Evolutionary conservation across 2,888 invertebrate genomes (phyloP).

Genomic region (Acheta domesticus): DNA sequence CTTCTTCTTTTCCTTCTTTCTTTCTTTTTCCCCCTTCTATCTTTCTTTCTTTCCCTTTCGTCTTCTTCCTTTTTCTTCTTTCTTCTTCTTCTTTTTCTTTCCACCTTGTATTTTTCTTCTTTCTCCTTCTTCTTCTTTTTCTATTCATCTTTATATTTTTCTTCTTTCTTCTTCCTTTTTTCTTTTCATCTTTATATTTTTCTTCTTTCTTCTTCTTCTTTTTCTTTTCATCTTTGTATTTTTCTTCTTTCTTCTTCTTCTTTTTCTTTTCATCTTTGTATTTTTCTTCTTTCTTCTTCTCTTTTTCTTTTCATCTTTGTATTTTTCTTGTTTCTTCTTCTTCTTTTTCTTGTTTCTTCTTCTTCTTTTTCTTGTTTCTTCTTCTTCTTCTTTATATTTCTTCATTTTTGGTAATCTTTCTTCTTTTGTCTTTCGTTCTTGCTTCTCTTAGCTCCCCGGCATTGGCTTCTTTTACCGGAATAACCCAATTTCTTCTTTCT

Average conservation of each 20-base stretch:
- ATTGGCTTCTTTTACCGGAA: not conserved
- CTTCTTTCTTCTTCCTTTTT: not conserved
- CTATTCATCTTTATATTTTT: fast-evolving
- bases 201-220: not conserved
- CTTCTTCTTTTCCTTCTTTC: too few relatives aligned
- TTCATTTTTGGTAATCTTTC: not conserved
- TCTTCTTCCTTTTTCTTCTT: not conserved
- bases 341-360: not conserved
- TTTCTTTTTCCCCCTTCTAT: not conserved
- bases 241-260: not conserved
- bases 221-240: not conserved
- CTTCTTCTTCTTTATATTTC: not conserved
- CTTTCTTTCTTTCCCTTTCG: not conserved
- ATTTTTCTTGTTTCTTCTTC: not conserved
- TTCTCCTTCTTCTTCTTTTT: not conserved
- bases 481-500: not conserved
- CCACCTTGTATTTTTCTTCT: not conserved
- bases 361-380: not conserved
- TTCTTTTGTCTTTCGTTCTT: not conserved
- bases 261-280: not conserved
- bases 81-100: not conserved
- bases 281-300: not conserved
- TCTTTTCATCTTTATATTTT: fast-evolving
- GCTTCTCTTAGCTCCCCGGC: too few relatives aligned
- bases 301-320: not conserved